Conservation (phyloP, 2,113 vertebrate genomes). For the Plecotus auritus region DNA sequence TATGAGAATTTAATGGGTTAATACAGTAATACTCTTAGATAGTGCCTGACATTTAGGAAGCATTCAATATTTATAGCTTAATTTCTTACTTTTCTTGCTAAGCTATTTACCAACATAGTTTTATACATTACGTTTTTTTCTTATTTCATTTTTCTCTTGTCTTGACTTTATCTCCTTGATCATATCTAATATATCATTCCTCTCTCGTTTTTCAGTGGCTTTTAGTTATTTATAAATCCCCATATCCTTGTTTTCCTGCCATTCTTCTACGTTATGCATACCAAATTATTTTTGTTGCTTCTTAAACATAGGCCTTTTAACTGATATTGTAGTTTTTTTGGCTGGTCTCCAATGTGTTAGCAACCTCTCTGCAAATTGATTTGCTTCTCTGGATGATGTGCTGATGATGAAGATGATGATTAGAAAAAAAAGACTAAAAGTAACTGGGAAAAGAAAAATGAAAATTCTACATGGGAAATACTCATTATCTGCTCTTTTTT, state of each 20-base stretch:
- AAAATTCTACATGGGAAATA: not conserved
- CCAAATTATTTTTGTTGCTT: slow-evolving; percentile 29
- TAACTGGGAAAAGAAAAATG: not conserved
- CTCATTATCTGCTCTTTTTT: not conserved
- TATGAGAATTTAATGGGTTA: not conserved
- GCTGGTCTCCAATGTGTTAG: not conserved
- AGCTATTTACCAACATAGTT: not conserved
- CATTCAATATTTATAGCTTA: not conserved
- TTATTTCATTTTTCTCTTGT: not conserved
- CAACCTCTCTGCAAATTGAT: not conserved
- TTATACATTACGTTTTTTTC: not conserved
- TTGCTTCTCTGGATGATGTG: not conserved
- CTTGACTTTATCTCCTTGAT: not conserved
- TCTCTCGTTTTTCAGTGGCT: not conserved
- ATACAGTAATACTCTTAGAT: not conserved
- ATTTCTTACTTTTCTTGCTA: not conserved
- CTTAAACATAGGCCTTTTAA: slow-evolving; percentile 1
- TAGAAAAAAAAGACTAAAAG: not conserved
- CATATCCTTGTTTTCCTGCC: slow-evolving; percentile 14
- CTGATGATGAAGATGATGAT: not conserved
- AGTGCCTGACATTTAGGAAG: not conserved
- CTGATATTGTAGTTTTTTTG: not conserved
- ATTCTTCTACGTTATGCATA: slow-evolving; percentile 9
- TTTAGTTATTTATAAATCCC: slow-evolving; percentile 50
- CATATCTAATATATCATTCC: not conserved